phyloP scores from a whole-genome alignment of 2,113 vertebrate species.

The Cromileptes altivelis region DNA sequence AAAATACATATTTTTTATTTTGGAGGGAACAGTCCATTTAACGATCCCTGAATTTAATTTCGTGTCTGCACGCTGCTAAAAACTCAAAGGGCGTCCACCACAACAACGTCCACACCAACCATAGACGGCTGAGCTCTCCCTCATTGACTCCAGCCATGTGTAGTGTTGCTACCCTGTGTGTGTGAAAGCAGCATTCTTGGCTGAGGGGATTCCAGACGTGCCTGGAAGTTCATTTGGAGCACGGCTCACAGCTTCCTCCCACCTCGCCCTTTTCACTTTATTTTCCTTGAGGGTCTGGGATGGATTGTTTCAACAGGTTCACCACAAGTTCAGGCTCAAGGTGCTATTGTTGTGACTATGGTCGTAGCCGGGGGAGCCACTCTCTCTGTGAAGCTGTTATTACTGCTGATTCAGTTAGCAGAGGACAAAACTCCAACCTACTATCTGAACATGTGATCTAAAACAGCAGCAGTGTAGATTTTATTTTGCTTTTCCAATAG shows the following conservation, averaged over 20 bases:
- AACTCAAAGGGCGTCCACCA: slow-evolving; percentile 17
- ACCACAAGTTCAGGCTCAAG: slow-evolving; percentile 48
- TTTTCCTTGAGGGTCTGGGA: slow-evolving; percentile 28
- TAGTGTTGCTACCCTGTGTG: slow-evolving; percentile 15
- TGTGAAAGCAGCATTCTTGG: slow-evolving; percentile 56
- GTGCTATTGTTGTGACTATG: slow-evolving; percentile 50
- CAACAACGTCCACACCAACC: slow-evolving; percentile 2
- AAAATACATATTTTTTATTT: too few relatives aligned
- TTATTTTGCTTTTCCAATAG: background rate
- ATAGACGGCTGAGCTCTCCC: slow-evolving; percentile 35
- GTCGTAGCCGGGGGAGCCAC: background rate
- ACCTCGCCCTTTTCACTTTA: slow-evolving; percentile 31
- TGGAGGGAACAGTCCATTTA: background rate
- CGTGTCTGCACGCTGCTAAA: background rate
- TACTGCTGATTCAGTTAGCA: slow-evolving; percentile 28
- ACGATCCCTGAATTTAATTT: background rate
- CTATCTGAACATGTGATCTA: slow-evolving; percentile 14
- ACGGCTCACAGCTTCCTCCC: slow-evolving; percentile 54
- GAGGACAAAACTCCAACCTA: background rate
- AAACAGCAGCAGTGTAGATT: background rate
- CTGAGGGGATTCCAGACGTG: slow-evolving; percentile 54
- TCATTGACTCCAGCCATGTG: slow-evolving; percentile 25
- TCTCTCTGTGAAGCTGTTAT: slow-evolving; percentile 8
- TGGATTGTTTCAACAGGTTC: slow-evolving; percentile 59
- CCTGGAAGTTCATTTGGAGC: slow-evolving; percentile 51